Percentiles rank a stretch among this genome's conserved stretches.
phyloP scores from a whole-genome alignment of 2,888 invertebrate species.

The Gnatocerus cornutus region DNA sequence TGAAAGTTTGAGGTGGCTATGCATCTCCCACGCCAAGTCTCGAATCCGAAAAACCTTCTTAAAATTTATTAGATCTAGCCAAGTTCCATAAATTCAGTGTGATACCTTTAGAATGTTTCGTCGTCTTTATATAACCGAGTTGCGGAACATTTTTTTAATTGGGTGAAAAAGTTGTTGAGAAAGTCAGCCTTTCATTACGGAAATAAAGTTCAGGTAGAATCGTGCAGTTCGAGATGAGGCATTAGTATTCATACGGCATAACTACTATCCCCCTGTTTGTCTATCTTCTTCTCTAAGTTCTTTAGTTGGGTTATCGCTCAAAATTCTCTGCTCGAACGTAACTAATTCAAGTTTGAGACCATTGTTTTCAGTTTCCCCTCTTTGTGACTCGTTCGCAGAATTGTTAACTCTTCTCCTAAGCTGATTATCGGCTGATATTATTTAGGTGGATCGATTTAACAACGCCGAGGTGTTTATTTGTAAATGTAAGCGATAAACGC shows the following conservation, averaged over 20 bases:
- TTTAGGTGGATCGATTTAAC: conserved; percentile 32
- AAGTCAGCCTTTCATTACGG: conserved; percentile 59
- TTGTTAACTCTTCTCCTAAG: conserved; percentile 40
- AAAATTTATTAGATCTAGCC: no score
- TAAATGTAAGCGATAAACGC: conserved; percentile 59
- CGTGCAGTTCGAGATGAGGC: conserved; percentile 46
- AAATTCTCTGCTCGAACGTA: conserved; percentile 71
- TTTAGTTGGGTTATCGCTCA: conserved; percentile 70
- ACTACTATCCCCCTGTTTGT: conserved; percentile 62
- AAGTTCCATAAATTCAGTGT: no score
- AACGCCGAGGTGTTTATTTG: conserved; percentile 58
- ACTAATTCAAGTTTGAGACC: conserved; percentile 72
- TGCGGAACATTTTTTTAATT: conserved; percentile 28
- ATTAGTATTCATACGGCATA: conserved; percentile 63
- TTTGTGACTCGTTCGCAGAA: conserved; percentile 44
- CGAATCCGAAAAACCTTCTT: no score
- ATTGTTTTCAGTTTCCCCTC: conserved; percentile 66
- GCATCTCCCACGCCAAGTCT: no score
- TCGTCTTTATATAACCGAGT: conserved; percentile 18
- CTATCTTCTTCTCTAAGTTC: conserved; percentile 67
- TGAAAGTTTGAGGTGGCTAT: no score
- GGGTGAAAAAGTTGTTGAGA: conserved; percentile 29
- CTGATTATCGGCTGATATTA: conserved; percentile 43
- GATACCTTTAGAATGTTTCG: background rate
- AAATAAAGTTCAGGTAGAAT: conserved; percentile 60